Evolutionary conservation across 2,797 vertebrate genomes (phyloP), one percentile per base, ranked within the genome.

Genomic region (Hozukius guyotensis): DNA sequence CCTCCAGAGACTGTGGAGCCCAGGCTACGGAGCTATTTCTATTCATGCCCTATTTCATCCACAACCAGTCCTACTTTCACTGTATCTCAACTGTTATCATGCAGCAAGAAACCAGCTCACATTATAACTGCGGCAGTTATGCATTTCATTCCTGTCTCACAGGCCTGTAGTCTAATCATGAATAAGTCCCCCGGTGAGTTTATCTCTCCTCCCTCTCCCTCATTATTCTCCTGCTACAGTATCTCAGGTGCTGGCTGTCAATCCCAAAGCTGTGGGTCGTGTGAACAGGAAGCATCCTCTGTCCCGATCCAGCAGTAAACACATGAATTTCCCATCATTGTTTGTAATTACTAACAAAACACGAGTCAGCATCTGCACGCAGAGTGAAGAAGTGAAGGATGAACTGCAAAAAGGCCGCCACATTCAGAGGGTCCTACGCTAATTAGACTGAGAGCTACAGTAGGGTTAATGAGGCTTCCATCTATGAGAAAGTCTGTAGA

Each of bases 241-340:
- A 69, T 71, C 74, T 83, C 78, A 70, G 76, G 72, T 72, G 72
- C 72, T 66, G 73, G 68, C 81, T 78, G 87, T 69, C 81, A 77
- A 60, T 86, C 80, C 49, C 16, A 66, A 72, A 56, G 38, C 70
- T 49, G 59, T 94, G 93, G 31, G 92, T 92, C 2, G 85, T 85
- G 78, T 90, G 80, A 55, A 94, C 92, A 60, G 63, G 55, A 0
- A 94, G 95, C 64, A 90, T 75, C 55, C 90, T 69, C 61, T 53
- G 29, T 57, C 94, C 94, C 0, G 72, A 89, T 77, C 93, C 87
- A 0, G 94, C 92, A 36, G 88, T 88, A 62, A 95, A 95, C 77
- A 91, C 90, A 0, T 88, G 87, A 73, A 96, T 96, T 70, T 94
- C 13, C 94, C 91, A 0, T 95, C 94, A 3, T 90, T 83, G 93